Base-by-base conservation (phyloP, 2,888 invertebrate genomes). In the Esperia sulphurella region DNA sequence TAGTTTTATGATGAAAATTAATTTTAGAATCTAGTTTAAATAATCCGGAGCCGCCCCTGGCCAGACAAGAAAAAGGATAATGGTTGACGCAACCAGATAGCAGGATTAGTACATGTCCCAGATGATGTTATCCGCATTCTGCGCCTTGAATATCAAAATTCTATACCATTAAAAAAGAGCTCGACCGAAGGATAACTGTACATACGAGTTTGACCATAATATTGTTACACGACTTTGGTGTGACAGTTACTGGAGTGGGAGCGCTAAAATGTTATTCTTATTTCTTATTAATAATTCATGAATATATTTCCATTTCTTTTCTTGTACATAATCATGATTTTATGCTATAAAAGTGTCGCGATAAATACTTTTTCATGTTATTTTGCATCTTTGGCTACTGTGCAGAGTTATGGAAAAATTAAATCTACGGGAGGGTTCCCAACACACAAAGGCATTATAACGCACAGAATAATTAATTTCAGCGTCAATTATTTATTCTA, bases 181-280 rank as follows among this genome's bases (percentile, higher is more conserved):
- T 67, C 62, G 59, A 63, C 67, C 64, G 59, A 71, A 69, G 58
- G 49, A 63, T 83, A 84, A 83, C 84, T 76, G 84, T 85, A 76
- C 61, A 78, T 71, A 69, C 78, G 52, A 69, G 78, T 78, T 76
- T 68, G 68, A 70, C 65, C 68, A 71, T 66, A 66, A 70, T 69
- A 71, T 65, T 65, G 66, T 68, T 63, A 68, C 54, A 57, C 52
- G 50, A 47, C 40, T 59, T 60, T 61, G 63, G 63, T 60, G 61
- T 57, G 65, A 71, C 68, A 69, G 64, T 68, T 69, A 69, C 65
- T 63, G 56, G 51, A 57, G 57, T 50, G 56, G 56, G 55, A 62
- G 57, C 56, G 54, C 59, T 59, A 62, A 62, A 63, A 64, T 57
- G 47, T 37, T 28, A 21, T 21, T 21, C 21, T 21, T 2, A 21